Evolutionary conservation across 2,888 invertebrate species (phyloP), one percentile per base, ranked within the genome.

Genomic region (Gnatocerus cornutus): DNA sequence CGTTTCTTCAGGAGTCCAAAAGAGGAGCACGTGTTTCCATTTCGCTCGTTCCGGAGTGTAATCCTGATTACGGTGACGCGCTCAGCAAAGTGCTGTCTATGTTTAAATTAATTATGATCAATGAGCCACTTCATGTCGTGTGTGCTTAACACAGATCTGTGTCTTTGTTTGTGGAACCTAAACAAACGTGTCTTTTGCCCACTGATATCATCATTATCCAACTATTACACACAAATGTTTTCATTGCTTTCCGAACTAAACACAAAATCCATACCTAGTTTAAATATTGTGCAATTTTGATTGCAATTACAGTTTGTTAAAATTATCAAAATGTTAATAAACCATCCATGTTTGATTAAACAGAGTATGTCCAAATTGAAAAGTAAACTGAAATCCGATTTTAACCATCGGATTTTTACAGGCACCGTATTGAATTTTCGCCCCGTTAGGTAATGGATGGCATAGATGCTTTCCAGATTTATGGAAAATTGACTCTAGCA

Each of bases 11-110:
- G 27, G 29, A 33, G 48, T 8, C 52, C 33, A 43, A 50, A 39
- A 66, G 53, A 61, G 46, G 45, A 70, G 62, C 70, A 67, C 71
- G 67, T 71, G 67, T 67, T 71, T 50, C 66, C 61, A 61, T 65
- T 69, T 46, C 58, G 62, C 52, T 27, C 14, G 53, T 58, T 29
- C 43, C 29, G 14, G 52, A 21, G 41, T 56, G 55, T 64, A 69
- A 69, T 65, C 65, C 65, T 65, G 65, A 69, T 69, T 65, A 59
- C 43, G 63, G 53, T 55, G 43, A 62, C 62, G 61, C 50, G 58
- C 48, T 64, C 64, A 16, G 12, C 69, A 52, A 48, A 69, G 64
- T 58, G 41, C 27, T 39, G 46, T 66, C 52, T 66, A 30, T 45
- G 59, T 56, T 45, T 53, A 10, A 48, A 53, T 53, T 65, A 59